These are phyloP conservation scores for Cephus nigrinus DNA, from an alignment of 2,888 invertebrate genomes.

Conservation along the genomic window DNA sequence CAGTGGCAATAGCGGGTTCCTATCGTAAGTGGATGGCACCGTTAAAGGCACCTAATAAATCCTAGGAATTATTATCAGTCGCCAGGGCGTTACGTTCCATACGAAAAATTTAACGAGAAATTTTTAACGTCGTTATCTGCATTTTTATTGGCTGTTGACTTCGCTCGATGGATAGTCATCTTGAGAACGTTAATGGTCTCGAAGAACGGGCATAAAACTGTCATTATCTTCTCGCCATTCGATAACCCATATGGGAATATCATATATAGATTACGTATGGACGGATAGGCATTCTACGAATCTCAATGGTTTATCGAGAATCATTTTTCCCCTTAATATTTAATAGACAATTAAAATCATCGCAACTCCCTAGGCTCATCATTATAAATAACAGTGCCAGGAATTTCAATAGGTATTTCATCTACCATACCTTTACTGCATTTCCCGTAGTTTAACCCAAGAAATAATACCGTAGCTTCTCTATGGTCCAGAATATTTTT, in stretches of 20 bases:
- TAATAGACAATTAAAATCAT: not conserved
- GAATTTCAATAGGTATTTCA: not conserved
- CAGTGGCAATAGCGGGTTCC: not conserved
- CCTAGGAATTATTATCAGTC: not conserved
- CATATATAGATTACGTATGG: not conserved
- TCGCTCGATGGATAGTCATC: not conserved
- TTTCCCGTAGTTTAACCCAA: not conserved
- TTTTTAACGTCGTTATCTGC: not conserved
- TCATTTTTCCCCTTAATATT: not conserved
- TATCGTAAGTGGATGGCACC: not conserved
- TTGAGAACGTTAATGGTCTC: not conserved
- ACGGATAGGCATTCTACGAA: not conserved
- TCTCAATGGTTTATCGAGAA: not conserved
- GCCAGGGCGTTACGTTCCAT: not conserved
- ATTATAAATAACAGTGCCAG: not conserved
- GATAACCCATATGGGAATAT: not conserved
- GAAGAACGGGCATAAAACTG: not conserved
- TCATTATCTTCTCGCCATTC: not conserved
- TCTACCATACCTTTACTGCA: not conserved
- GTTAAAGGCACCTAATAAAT: not conserved
- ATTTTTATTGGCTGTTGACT: not conserved
- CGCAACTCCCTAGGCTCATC: not conserved
- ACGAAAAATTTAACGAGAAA: not conserved
- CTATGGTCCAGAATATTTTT: not conserved
- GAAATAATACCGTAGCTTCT: not conserved